phyloP scores from a whole-genome alignment of 64 coral and sea anemone genomes.

The Trachythela sp. region DNA sequence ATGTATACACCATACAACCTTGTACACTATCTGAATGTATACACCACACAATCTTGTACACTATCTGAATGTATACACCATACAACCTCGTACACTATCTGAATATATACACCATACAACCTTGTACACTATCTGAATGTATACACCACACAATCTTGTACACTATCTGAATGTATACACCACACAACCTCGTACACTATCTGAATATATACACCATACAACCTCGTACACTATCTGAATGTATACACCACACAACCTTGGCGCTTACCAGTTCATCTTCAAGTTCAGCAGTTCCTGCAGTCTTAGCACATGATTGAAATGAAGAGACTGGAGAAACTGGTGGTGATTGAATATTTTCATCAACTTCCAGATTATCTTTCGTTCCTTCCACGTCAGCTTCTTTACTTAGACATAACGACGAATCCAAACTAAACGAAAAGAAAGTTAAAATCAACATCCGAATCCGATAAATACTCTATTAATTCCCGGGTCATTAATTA shows the following conservation, averaged over 20 bases:
- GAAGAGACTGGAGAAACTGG: neutral
- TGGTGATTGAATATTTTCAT: neutral
- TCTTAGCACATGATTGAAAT: neutral
- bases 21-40: no score
- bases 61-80: no score
- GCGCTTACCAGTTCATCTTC: neutral
- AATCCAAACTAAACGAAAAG: constrained; percentile 2
- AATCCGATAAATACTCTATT: neutral
- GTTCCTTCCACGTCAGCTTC: neutral
- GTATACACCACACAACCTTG: neutral
- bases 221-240: neutral
- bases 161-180: no score
- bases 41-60: no score
- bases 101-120: no score
- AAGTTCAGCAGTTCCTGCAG: neutral
- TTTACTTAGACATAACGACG: neutral
- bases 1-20: no score
- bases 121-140: no score
- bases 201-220: no score
- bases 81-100: no score
- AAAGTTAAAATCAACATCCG: neutral
- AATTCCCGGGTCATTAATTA: no score
- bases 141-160: no score
- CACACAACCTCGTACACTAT: no score
- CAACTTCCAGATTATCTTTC: neutral